Evolutionary conservation across 2,888 invertebrate species (phyloP).

Genomic region (Keiferia lycopersicella): DNA sequence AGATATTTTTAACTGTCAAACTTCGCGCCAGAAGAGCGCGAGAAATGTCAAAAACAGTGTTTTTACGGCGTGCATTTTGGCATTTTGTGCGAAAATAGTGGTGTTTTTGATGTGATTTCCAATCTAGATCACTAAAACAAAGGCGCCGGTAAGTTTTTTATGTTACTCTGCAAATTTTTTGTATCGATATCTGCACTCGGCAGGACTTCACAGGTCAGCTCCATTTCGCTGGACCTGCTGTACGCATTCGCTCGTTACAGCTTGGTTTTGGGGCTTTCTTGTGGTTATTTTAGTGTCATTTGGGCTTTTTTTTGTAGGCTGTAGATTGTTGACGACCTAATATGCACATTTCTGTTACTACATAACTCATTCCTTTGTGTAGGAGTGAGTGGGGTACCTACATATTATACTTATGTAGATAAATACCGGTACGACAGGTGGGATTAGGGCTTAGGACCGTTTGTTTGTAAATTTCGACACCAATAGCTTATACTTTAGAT

Average conservation of each 20-base stretch:
- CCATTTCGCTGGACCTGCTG: not conserved
- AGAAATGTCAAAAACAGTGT: conserved; percentile 40
- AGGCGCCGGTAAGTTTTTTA: conserved; percentile 2
- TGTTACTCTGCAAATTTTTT: not conserved
- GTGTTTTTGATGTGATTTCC: not conserved
- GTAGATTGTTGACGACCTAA: not conserved
- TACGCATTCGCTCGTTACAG: not conserved
- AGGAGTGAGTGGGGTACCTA: not conserved
- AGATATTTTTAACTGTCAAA: conserved; percentile 32
- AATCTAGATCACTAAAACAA: not conserved
- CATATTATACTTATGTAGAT: not conserved
- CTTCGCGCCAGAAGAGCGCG: conserved; percentile 67
- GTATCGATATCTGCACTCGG: not conserved
- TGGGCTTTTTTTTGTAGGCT: not conserved
- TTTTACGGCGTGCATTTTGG: not conserved
- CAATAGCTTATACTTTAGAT: not conserved
- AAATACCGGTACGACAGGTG: conserved; percentile 10
- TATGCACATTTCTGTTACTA: not conserved
- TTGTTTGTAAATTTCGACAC: not conserved
- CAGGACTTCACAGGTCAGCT: not conserved
- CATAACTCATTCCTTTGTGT: not conserved
- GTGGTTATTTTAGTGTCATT: not conserved
- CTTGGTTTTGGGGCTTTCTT: conserved; percentile 9
- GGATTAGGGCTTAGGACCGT: not conserved
- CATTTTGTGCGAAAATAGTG: not conserved